Conservation (phyloP, 2,888 invertebrate species). For the Lithophane ornitopus region DNA sequence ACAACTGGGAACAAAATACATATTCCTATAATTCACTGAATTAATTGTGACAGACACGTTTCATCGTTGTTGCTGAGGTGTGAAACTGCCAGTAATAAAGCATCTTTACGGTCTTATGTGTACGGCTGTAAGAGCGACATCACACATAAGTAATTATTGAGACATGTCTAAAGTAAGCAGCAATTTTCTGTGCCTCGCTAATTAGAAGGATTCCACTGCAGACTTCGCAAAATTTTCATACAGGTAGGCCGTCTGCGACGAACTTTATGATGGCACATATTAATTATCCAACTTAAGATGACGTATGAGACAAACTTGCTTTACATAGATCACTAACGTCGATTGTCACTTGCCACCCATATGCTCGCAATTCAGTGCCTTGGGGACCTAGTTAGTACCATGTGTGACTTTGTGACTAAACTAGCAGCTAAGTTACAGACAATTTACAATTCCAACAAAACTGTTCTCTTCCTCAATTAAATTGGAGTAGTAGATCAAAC, state of each 20-base stretch:
- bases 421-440: constrained; percentile 28
- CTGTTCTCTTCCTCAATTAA: constrained; percentile 49
- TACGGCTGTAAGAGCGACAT: constrained; percentile 19
- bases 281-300: constrained; percentile 40
- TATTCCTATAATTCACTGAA: constrained; percentile 20
- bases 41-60: constrained; percentile 44
- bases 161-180: constrained; percentile 31
- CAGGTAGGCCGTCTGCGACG: constrained; percentile 15
- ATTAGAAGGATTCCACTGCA: constrained; percentile 47
- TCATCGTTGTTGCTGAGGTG: constrained; percentile 44
- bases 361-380: not conserved
- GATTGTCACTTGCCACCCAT: constrained; percentile 18
- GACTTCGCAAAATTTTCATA: constrained; percentile 31
- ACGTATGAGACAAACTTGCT: constrained; percentile 17
- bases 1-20: constrained; percentile 34
- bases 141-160: constrained; percentile 48
- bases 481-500: constrained; percentile 42
- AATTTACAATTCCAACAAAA: constrained; percentile 52
- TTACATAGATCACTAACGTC: constrained; percentile 10
- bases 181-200: constrained; percentile 37
- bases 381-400: constrained; percentile 3
- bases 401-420: constrained; percentile 36
- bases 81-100: constrained; percentile 30
- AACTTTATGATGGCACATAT: constrained; percentile 40
- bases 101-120: constrained; percentile 26